phyloP scores from a whole-genome alignment of 2,113 vertebrate genomes.

The Formicarius rufipectus region DNA sequence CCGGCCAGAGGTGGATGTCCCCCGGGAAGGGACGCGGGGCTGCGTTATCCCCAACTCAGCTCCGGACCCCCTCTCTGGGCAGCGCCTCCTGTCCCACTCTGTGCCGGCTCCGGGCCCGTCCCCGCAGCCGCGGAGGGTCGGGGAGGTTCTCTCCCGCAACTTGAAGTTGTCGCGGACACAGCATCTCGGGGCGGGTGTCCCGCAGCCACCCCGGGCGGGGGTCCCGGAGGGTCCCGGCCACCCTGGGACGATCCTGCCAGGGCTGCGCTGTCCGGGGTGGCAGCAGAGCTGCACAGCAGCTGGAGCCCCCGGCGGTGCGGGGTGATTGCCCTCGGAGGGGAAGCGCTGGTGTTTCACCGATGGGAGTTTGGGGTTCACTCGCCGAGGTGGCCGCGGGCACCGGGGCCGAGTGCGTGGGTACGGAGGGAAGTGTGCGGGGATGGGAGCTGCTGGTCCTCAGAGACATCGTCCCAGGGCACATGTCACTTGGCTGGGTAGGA shows the following conservation, averaged over 20 bases:
- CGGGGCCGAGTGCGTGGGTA: neutral
- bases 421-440: neutral
- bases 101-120: neutral
- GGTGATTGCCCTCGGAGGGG: too few species aligned
- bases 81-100: accelerated
- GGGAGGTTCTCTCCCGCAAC: accelerated
- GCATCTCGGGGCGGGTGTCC: neutral
- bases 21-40: too few species aligned
- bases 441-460: neutral
- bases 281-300: neutral
- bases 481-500: neutral
- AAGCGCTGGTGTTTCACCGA: neutral
- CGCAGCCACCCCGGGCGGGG: neutral
- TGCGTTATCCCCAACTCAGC: neutral
- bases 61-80: neutral
- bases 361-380: neutral
- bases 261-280: neutral
- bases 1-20: neutral
- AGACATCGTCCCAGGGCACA: neutral
- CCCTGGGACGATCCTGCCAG: neutral
- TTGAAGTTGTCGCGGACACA: neutral
- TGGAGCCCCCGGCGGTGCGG: too few species aligned
- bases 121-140: neutral
- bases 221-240: neutral
- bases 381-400: neutral